Conservation (phyloP, 2,888 invertebrate genomes). For the Platycnemis pennipes region DNA sequence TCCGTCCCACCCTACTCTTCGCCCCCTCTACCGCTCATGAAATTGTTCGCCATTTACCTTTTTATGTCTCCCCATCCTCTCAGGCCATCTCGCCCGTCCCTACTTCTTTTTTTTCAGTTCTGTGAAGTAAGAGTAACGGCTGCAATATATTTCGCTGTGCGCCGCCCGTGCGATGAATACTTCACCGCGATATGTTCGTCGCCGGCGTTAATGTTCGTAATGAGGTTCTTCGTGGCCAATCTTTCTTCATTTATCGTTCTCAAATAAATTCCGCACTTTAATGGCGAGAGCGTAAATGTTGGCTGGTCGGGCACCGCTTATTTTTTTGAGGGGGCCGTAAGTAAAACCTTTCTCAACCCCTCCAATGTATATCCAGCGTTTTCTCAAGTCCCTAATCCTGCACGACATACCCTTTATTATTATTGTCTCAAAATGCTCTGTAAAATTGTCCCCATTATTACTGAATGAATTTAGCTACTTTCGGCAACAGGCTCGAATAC, state of each 20-base stretch:
- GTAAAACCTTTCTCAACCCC: neutral
- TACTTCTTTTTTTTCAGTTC: neutral
- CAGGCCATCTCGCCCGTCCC: neutral
- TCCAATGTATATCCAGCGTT: neutral
- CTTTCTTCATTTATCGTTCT: slow-evolving; percentile 32
- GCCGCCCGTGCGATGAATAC: neutral
- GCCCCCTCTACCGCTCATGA: neutral
- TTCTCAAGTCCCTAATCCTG: neutral
- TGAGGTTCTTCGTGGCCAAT: slow-evolving; percentile 36
- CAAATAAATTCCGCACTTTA: neutral
- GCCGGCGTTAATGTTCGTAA: slow-evolving; percentile 22
- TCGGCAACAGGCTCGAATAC: neutral
- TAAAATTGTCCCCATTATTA: neutral
- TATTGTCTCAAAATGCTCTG: neutral
- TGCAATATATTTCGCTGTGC: slow-evolving; percentile 6
- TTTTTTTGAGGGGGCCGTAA: neutral
- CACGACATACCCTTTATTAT: neutral
- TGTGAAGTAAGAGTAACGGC: neutral
- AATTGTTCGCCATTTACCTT: neutral
- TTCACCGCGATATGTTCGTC: slow-evolving; percentile 5
- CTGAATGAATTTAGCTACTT: neutral
- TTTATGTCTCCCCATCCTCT: neutral
- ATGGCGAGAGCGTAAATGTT: slow-evolving; percentile 19
- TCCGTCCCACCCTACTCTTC: neutral
- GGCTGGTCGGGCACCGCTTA: neutral